Base-by-base conservation (phyloP, 1,140 invertebrate species). In the Leucophenga varia region DNA sequence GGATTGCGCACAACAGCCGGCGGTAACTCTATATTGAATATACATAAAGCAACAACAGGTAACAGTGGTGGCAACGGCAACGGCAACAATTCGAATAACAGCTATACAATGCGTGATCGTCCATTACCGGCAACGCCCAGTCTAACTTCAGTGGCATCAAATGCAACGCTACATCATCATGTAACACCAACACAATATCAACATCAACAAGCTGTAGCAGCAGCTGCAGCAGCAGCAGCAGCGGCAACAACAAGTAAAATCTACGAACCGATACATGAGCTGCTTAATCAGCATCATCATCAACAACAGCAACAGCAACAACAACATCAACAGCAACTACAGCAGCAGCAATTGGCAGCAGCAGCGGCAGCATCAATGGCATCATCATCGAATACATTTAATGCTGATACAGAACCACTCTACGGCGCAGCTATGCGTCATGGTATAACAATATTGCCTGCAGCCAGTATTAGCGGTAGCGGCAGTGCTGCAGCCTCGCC, bases 1-100 rank as follows among this genome's bases (percentile, higher is more conserved):
- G 91, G 90, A 0, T 74, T 86, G 1, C 79, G 90, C 37, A 91
- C 87, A 2, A 92, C 90, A n/a, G 90, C 88, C 1, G 87, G 90
- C 51, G 90, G 90, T 6, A 91, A 88, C 57, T 91, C 89, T 0
- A 84, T 83, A 2, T 74, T 89, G 3, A 90, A 88, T 36, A 69
- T 93, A 37, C 87, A 88, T 61, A 87, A 86, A 77, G 56, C 46
- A 73, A 72, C 18, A 34, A 17, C 40, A 25, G 58, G 72, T 18
- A 78, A 40, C 53, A 70, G 32, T 22, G 37, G 41, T 5, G 12
- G 38, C 43, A 54, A 75, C 75, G 79, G 65, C 76, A 61, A 54
- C 72, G 64, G 43, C 60, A 72, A 51, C 80, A 79, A 12, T 80
- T 80, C 0, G 57, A 49, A 12, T 80, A 83, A 0, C 64, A 54